Conservation (phyloP, 2,113 vertebrate species). For the Cryptoleucopteryx plumbea region DNA sequence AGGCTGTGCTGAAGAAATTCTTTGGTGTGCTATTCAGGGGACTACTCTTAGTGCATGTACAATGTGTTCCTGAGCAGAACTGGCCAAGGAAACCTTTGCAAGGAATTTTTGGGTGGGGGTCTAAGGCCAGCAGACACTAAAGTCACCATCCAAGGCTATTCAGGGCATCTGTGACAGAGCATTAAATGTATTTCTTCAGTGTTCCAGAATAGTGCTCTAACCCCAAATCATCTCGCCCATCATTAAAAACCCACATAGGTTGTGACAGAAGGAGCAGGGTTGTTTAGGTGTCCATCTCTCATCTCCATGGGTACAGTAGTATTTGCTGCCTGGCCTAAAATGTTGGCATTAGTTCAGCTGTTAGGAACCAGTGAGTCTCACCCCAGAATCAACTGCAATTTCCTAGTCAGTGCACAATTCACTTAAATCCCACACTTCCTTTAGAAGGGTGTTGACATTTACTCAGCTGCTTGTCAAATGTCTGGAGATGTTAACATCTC, state of each 20-base stretch:
- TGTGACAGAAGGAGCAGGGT: not conserved
- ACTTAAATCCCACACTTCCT: conserved; percentile 31
- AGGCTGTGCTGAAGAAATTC: not conserved
- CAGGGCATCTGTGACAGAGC: not conserved
- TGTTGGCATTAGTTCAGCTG: not conserved
- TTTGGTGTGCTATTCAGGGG: not conserved
- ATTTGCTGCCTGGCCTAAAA: not conserved
- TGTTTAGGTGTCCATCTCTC: not conserved
- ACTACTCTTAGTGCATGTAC: not conserved
- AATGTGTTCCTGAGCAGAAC: not conserved
- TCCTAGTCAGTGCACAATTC: not conserved
- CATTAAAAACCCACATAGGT: accelerated
- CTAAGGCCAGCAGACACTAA: not conserved
- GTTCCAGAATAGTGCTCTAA: not conserved
- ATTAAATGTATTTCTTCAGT: not conserved
- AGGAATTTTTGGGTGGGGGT: not conserved
- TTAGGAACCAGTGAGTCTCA: not conserved
- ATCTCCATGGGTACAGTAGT: not conserved
- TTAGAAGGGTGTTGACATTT: conserved; percentile 49
- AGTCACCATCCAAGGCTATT: no score
- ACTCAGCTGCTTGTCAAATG: conserved; percentile 41
- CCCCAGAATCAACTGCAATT: not conserved
- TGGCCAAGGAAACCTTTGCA: not conserved
- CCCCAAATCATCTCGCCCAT: not conserved
- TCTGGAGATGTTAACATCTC: conserved; percentile 45